phyloP scores from a whole-genome alignment of 1,140 invertebrate genomes.

The Schlechtendalia chinensis region DNA sequence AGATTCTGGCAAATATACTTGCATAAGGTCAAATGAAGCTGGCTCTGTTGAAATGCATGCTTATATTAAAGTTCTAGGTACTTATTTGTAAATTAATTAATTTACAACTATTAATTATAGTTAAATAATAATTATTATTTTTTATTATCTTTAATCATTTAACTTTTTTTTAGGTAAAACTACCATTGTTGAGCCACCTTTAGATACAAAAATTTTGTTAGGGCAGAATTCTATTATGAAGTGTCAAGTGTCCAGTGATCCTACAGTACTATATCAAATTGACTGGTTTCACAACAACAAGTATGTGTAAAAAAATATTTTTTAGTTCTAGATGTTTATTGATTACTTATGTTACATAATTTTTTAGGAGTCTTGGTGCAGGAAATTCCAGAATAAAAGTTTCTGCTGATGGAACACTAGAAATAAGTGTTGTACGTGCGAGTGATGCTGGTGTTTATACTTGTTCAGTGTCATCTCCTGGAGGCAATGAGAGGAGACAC shows the following conservation, averaged over 20 bases:
- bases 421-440: constrained; percentile 77
- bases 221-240: constrained; percentile 87
- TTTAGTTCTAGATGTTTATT: background rate
- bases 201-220: constrained; percentile 81
- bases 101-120: background rate
- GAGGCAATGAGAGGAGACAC: constrained; percentile 85
- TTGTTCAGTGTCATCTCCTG: constrained; percentile 79
- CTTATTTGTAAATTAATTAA: constrained; percentile 52
- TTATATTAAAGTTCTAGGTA: constrained; percentile 78
- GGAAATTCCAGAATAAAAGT: constrained; percentile 69
- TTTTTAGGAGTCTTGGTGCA: constrained; percentile 51
- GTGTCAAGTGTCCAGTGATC: constrained; percentile 91
- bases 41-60: constrained; percentile 80
- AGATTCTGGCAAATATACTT: constrained; percentile 87
- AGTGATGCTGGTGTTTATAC: constrained; percentile 79
- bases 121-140: background rate
- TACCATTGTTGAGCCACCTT: constrained; percentile 87
- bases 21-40: constrained; percentile 82
- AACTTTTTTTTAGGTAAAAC: constrained; percentile 73
- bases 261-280: constrained; percentile 83
- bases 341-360: background rate
- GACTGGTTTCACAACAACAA: constrained; percentile 88
- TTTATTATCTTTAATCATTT: constrained; percentile 39
- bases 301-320: constrained; percentile 58
- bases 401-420: constrained; percentile 72